phyloP scores from a whole-genome alignment of 2,113 vertebrate genomes.

The Rhabdomys dilectus region DNA sequence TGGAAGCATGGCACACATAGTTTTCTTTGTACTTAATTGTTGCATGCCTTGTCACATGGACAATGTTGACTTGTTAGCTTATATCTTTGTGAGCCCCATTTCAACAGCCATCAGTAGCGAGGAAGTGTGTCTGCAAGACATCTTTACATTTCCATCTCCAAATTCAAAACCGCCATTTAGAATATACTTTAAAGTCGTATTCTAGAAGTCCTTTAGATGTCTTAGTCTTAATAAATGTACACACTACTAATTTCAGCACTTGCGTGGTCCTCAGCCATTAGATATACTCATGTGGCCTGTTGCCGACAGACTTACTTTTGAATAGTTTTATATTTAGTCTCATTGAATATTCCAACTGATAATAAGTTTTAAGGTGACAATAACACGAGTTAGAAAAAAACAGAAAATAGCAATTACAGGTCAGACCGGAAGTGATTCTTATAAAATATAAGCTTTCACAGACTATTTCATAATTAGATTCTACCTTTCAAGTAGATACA shows the following conservation, averaged over 20 bases:
- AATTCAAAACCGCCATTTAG: slow-evolving; percentile 8
- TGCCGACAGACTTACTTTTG: slow-evolving; percentile 81
- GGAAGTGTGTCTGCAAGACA: neutral
- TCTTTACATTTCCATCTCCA: slow-evolving; percentile 16
- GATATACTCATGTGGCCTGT: slow-evolving; percentile 7
- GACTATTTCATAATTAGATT: slow-evolving; percentile 74
- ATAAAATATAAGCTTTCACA: slow-evolving; percentile 66
- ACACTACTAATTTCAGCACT: neutral
- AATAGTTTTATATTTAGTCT: slow-evolving; percentile 82
- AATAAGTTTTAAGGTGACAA: slow-evolving; percentile 76
- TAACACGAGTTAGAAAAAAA: slow-evolving; percentile 73
- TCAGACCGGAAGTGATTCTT: slow-evolving; percentile 81
- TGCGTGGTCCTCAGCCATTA: neutral
- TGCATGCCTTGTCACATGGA: neutral
- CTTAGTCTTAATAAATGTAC: neutral
- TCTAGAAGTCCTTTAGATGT: neutral
- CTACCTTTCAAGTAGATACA: slow-evolving; percentile 59
- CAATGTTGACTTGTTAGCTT: neutral
- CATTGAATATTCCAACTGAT: slow-evolving; percentile 82
- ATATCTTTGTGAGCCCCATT: neutral
- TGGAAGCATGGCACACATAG: neutral
- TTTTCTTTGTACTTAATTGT: neutral
- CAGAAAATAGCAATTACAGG: slow-evolving; percentile 83
- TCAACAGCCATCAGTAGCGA: neutral
- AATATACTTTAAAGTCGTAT: neutral